Evolutionary conservation across 2,113 vertebrate genomes (phyloP), one percentile per base, ranked within the genome.

Genomic region (Loxodonta africana): DNA sequence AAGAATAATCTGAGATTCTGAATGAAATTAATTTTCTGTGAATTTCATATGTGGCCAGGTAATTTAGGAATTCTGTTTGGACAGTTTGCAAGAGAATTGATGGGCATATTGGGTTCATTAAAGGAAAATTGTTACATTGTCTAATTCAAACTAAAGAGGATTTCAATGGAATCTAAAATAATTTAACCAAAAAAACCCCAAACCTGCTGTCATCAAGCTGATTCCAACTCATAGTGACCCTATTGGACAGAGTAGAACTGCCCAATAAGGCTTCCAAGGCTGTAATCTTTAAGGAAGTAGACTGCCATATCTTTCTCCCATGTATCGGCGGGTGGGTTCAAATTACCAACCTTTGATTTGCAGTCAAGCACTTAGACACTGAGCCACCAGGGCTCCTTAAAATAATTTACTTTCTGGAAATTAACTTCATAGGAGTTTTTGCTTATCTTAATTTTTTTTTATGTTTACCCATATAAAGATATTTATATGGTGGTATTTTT

Each of bases 401-500:
- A 84, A 18, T 71, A 74, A 95, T 91, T 91, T 95, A 83, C 62
- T 96, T 90, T 93, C 69, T 88, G 77, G 33, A 90, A 89, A 60
- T 93, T 37, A 95, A 46, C 6, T 73, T 84, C 21, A 62, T 86
- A 91, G n/a, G 11, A 23, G 6, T 91, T 73, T 77, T 21, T 83
- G 15, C 14, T 93, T 90, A 57, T 78, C 93, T 96, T 89, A 73
- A 88, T 44, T 82, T 90, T 92, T 87, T 17, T 41, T 84, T 60
- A 69, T 77, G 1, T 85, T 83, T 77, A 89, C 18, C 18, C 15
- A 88, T 10, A 28, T 46, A 4, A 46, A 12, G 11, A 26, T 76
- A 41, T 48, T 48, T 48, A 57, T 57, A 57, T 57, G 53, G 15
- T 17, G 53, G 12, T 37, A 37, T 37, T 37, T 37, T 37, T 37